A percentile compares a stretch with the other conserved stretches of the same genome.
Evolutionary conservation across 2,113 vertebrate species (phyloP).

Genomic region (Brachypteracias leptosomus): DNA sequence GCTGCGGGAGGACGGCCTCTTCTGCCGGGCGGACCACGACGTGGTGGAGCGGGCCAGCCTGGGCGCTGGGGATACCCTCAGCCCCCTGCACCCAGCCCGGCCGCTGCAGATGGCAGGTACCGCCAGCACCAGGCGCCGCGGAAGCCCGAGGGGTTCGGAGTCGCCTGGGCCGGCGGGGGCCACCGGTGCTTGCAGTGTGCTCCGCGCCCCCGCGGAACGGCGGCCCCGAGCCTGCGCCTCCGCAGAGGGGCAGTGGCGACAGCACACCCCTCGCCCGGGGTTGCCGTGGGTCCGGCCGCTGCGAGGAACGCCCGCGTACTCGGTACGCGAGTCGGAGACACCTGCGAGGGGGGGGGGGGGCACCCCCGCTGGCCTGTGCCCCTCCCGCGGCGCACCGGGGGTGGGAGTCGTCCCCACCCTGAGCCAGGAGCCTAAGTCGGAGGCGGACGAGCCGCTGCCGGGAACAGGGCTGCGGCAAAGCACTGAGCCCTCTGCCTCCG

Average conservation of each 20-base stretch:
- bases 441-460: neutral
- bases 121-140: neutral
- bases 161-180: neutral
- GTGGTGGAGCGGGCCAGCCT: slow-evolving; percentile 93
- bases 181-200: too few species aligned
- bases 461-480: neutral
- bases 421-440: neutral
- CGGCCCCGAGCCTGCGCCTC: neutral
- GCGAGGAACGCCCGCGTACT: neutral
- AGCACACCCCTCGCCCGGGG: neutral
- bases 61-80: slow-evolving; percentile 88
- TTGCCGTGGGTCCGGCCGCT: neutral
- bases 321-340: neutral
- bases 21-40: slow-evolving; percentile 96
- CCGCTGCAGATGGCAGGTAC: slow-evolving; percentile 99
- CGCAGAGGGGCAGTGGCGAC: neutral
- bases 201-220: neutral
- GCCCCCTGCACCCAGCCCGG: slow-evolving; percentile 89
- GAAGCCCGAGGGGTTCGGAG: neutral
- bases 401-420: neutral
- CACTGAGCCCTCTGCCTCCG: neutral
- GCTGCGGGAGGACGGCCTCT: slow-evolving; percentile 93
- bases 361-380: neutral
- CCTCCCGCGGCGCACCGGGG: neutral
- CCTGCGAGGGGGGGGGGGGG: neutral